phyloP scores from a whole-genome alignment of 2,113 vertebrate genomes.

The Columba janthina region DNA sequence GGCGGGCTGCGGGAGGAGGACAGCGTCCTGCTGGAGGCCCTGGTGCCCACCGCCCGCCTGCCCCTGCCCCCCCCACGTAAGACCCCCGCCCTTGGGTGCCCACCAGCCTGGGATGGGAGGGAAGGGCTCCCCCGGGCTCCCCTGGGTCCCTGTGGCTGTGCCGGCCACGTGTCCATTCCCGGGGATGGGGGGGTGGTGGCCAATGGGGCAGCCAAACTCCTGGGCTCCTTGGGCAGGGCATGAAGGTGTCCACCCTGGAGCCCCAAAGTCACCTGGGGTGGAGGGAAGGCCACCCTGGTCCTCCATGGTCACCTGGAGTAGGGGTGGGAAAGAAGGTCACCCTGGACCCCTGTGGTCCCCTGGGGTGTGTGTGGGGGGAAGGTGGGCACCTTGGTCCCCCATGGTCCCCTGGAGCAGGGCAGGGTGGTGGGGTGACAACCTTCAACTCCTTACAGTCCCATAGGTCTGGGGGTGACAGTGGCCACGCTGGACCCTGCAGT shows the following conservation, averaged over 20 bases:
- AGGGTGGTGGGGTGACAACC: not conserved
- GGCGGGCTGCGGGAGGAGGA: slow-evolving; percentile 4
- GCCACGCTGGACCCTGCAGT: accelerated
- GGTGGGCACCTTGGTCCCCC: not conserved
- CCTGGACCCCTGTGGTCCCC: not conserved
- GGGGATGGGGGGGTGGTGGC: not conserved
- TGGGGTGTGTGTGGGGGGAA: too few species aligned
- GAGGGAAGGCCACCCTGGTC: not conserved
- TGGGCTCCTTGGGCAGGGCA: not conserved
- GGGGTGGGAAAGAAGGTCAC: too few species aligned
- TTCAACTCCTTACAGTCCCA: accelerated
- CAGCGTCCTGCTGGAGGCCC: slow-evolving; percentile 31
- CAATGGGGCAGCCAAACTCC: accelerated
- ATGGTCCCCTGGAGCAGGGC: not conserved
- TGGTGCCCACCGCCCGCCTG: slow-evolving; percentile 39
- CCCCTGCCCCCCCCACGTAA: slow-evolving; percentile 39
- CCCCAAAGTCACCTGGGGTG: not conserved
- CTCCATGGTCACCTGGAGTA: not conserved
- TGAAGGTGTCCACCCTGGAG: not conserved
- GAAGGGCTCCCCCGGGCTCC: not conserved
- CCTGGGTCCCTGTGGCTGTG: not conserved
- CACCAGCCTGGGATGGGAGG: not conserved
- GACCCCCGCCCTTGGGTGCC: not conserved
- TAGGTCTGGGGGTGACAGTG: not conserved
- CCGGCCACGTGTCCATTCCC: accelerated